phyloP scores from a whole-genome alignment of 2,888 invertebrate species.

The Tubulanus polymorphus region DNA sequence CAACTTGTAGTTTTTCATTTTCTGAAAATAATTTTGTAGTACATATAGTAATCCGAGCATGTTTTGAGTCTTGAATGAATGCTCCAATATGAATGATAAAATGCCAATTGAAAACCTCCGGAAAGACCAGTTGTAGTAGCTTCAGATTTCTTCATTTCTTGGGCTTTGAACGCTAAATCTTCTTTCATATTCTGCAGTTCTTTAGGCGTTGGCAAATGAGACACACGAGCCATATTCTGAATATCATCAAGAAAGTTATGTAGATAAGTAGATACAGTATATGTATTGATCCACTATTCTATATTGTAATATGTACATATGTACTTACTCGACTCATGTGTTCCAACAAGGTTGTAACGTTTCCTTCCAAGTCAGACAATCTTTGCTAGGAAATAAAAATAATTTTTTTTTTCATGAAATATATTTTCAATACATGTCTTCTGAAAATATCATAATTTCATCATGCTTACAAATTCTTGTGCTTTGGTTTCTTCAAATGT shows the following conservation, averaged over 20 bases:
- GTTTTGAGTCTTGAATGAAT: too few species aligned
- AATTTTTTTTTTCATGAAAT: too few species aligned
- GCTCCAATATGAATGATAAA: too few species aligned
- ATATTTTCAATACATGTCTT: too few species aligned
- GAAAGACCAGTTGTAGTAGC: slow-evolving; percentile 64
- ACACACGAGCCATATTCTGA: slow-evolving; percentile 50
- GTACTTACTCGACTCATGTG: slow-evolving; percentile 60
- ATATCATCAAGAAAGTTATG: not conserved
- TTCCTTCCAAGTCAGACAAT: slow-evolving; percentile 62
- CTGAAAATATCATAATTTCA: too few species aligned
- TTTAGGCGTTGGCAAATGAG: slow-evolving; percentile 50
- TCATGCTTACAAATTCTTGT: slow-evolving; percentile 59
- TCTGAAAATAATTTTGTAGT: too few species aligned
- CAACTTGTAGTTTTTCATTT: slow-evolving; percentile 56
- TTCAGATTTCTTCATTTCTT: slow-evolving; percentile 62
- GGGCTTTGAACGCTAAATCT: slow-evolving; percentile 57
- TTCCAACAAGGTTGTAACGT: slow-evolving; percentile 64
- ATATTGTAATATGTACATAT: not conserved
- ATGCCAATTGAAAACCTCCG: too few species aligned
- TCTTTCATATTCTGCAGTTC: slow-evolving; percentile 56
- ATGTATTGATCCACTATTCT: slow-evolving; percentile 1
- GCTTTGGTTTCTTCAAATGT: slow-evolving; percentile 55
- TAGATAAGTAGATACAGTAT: not conserved
- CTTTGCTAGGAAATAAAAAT: slow-evolving; percentile 53
- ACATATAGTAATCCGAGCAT: too few species aligned